These are phyloP conservation scores for Macrobrachium rosenbergii DNA, from an alignment of 1,140 invertebrate species.

Conservation along the genomic window DNA sequence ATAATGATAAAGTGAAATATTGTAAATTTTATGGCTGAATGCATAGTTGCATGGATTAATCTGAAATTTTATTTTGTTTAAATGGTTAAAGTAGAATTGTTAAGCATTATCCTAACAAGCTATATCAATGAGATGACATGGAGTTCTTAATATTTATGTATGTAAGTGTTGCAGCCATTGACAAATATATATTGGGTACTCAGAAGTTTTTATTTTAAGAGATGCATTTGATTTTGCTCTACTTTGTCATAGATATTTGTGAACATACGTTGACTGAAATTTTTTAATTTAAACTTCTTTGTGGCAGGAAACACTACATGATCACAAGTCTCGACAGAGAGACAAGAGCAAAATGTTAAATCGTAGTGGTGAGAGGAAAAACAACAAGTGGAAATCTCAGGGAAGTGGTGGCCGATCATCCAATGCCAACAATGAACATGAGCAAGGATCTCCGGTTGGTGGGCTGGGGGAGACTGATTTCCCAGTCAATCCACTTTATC, in stretches of 20 bases:
- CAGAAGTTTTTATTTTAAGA: no score
- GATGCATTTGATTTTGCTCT: neutral
- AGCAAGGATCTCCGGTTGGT: slow-evolving; percentile 13
- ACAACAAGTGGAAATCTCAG: slow-evolving; percentile 53
- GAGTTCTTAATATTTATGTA: no score
- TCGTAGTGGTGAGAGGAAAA: slow-evolving; percentile 49
- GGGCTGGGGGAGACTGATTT: slow-evolving; percentile 43
- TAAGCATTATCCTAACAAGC: no score
- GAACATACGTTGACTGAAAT: neutral
- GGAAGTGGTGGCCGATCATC: slow-evolving; percentile 7
- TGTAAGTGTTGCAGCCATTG: no score
- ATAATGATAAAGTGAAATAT: no score
- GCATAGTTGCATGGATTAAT: no score
- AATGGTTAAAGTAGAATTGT: no score
- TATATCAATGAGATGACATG: no score
- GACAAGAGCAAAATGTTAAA: slow-evolving; percentile 56
- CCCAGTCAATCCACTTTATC: slow-evolving; percentile 48
- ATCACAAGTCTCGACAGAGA: slow-evolving; percentile 48
- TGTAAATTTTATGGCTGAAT: no score
- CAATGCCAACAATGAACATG: slow-evolving; percentile 31
- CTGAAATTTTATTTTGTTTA: no score
- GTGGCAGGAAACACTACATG: slow-evolving; percentile 37
- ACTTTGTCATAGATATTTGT: neutral
- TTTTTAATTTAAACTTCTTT: neutral
- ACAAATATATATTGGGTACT: no score